Conservation (phyloP, 92 coral and sea anemone genomes). For the Heteractis magnifica region DNA sequence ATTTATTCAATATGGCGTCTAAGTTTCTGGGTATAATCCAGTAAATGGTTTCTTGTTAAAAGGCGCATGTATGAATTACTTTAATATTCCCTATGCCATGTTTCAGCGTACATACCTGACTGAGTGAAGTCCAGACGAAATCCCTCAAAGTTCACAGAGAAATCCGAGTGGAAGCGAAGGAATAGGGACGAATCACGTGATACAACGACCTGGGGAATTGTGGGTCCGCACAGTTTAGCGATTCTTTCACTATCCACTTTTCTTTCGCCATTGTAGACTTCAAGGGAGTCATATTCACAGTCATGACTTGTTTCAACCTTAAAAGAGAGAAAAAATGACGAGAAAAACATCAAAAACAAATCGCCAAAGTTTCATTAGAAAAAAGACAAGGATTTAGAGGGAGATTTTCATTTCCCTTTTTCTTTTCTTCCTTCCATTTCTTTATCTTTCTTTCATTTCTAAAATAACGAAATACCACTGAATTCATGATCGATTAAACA, state of each 20-base stretch:
- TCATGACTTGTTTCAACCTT: slow-evolving; percentile 73
- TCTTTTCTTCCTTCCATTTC: background rate
- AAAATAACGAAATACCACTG: too few relatives aligned
- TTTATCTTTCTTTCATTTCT: background rate
- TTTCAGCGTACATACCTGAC: background rate
- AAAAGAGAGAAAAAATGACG: background rate
- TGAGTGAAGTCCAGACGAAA: slow-evolving; percentile 63
- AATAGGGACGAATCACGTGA: slow-evolving; percentile 67
- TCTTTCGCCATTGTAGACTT: slow-evolving; percentile 76
- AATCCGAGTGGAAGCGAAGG: slow-evolving; percentile 78
- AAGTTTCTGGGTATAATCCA: too few relatives aligned
- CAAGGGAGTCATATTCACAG: slow-evolving; percentile 85
- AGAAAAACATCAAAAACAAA: background rate
- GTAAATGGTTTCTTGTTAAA: too few relatives aligned
- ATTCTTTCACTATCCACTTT: slow-evolving; percentile 42
- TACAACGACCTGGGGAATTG: slow-evolving; percentile 48
- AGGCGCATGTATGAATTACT: too few relatives aligned
- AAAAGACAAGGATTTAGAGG: background rate
- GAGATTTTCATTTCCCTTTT: background rate
- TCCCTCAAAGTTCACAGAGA: slow-evolving; percentile 68
- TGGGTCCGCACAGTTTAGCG: slow-evolving; percentile 71
- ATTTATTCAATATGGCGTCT: too few relatives aligned
- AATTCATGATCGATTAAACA: too few relatives aligned
- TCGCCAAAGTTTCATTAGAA: background rate
- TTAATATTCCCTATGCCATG: background rate